A percentile compares a stretch with the other conserved stretches of the same genome.
Evolutionary conservation across 2,797 vertebrate species (phyloP).

Genomic region (Semaprochilodus insignis): DNA sequence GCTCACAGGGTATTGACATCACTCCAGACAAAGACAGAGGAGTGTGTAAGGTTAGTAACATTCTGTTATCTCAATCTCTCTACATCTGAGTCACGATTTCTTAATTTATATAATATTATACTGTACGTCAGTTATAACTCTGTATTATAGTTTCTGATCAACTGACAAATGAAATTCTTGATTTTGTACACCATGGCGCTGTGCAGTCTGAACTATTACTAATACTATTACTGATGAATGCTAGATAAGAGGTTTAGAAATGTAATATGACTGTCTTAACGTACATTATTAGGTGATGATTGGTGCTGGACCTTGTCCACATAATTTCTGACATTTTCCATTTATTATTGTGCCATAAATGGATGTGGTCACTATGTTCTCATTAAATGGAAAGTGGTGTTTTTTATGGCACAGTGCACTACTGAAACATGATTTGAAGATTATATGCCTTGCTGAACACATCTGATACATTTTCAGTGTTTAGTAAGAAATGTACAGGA

Average conservation of each 20-base stretch:
- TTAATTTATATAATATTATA: constrained; percentile 4
- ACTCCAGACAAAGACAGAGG: constrained; percentile 86
- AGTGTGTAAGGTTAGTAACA: constrained; percentile 86
- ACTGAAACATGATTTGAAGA: background rate
- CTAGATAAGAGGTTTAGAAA: background rate
- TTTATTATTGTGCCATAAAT: background rate
- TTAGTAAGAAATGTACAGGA: background rate
- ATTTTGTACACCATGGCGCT: background rate
- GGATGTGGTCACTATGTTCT: background rate
- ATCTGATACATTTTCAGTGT: background rate
- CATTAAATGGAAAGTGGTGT: background rate
- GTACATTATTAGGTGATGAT: background rate
- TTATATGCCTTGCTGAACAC: background rate
- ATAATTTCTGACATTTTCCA: background rate
- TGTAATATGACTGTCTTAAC: background rate
- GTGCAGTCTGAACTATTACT: background rate
- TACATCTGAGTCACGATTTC: constrained; percentile 21
- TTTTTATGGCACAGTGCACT: background rate
- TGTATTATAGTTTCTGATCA: background rate
- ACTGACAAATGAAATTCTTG: background rate
- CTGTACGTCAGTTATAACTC: background rate
- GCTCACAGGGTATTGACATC: constrained; percentile 85
- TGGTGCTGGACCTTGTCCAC: background rate
- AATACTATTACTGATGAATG: constrained; percentile 2
- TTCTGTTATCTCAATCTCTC: background rate